A percentile compares a stretch with the other conserved stretches of the same genome.
phyloP scores from a whole-genome alignment of 2,888 invertebrate species.

The Heliconius ismenius region DNA sequence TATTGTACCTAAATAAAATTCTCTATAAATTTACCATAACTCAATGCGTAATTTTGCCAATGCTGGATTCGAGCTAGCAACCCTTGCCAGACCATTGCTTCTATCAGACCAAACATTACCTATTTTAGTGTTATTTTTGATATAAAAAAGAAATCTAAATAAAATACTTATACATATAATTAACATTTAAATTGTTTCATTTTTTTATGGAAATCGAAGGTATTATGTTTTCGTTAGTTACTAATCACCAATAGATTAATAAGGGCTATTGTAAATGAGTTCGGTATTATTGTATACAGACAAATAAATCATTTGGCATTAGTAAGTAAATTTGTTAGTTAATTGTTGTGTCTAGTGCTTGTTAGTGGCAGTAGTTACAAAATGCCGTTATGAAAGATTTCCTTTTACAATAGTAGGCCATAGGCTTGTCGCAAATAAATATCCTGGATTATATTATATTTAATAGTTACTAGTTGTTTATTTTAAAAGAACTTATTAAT shows the following conservation, averaged over 20 bases:
- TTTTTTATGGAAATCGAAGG: neutral
- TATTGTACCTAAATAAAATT: neutral
- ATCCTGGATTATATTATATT: slow-evolving; percentile 5
- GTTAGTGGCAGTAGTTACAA: slow-evolving; percentile 37
- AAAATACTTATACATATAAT: too few species aligned
- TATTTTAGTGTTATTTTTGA: neutral
- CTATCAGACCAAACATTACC: neutral
- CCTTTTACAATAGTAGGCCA: slow-evolving; percentile 30
- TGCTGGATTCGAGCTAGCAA: neutral
- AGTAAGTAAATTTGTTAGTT: slow-evolving; percentile 24
- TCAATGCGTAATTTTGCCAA: neutral
- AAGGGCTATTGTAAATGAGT: neutral
- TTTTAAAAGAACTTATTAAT: neutral
- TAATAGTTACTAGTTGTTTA: neutral
- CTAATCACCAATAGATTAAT: neutral
- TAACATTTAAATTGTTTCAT: too few species aligned
- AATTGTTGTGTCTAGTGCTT: slow-evolving; percentile 32
- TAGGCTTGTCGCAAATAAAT: slow-evolving; percentile 30
- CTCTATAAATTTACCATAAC: neutral
- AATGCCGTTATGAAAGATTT: slow-evolving; percentile 40
- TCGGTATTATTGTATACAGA: slow-evolving; percentile 3
- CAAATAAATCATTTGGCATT: slow-evolving; percentile 19
- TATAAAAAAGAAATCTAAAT: too few species aligned
- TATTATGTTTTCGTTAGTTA: too few species aligned
- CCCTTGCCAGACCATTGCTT: neutral